Conservation (phyloP, 2,888 invertebrate genomes). For the Philereme transversata region DNA sequence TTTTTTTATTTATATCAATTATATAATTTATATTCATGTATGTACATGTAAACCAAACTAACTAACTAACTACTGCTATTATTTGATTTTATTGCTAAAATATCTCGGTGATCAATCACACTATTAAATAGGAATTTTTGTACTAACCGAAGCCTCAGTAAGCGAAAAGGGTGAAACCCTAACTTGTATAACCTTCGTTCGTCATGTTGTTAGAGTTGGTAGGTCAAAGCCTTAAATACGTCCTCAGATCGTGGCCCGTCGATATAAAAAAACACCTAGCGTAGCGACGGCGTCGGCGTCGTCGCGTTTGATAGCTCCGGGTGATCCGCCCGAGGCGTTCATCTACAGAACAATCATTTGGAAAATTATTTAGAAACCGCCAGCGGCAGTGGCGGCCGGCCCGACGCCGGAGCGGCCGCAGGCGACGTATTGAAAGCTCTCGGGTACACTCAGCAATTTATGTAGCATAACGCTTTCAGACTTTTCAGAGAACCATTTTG, state of each 20-base stretch:
- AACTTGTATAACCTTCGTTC: neutral
- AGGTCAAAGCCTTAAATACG: slow-evolving; percentile 10
- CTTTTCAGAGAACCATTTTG: no score
- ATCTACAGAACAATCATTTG: slow-evolving; percentile 77
- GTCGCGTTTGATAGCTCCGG: slow-evolving; percentile 56
- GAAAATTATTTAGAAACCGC: slow-evolving; percentile 74
- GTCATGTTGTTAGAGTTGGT: no score
- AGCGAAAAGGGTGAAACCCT: no score
- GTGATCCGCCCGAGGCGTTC: slow-evolving; percentile 59
- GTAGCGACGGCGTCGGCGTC: no score
- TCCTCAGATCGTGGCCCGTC: slow-evolving; percentile 31
- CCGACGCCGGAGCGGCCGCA: slow-evolving; percentile 19
- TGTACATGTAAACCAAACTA: no score
- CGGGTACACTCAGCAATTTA: slow-evolving; percentile 9
- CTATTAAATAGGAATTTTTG: no score
- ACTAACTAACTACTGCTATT: no score
- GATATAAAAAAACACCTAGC: slow-evolving; percentile 62
- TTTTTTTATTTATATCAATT: no score
- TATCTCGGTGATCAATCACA: no score
- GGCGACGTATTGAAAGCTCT: slow-evolving; percentile 28
- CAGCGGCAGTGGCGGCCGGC: slow-evolving; percentile 52
- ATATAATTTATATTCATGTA: no score
- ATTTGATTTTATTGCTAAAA: no score
- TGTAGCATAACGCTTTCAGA: neutral
- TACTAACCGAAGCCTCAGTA: no score